Base-by-base conservation (phyloP, 2,888 invertebrate genomes). In the Folsomia manolachei region DNA sequence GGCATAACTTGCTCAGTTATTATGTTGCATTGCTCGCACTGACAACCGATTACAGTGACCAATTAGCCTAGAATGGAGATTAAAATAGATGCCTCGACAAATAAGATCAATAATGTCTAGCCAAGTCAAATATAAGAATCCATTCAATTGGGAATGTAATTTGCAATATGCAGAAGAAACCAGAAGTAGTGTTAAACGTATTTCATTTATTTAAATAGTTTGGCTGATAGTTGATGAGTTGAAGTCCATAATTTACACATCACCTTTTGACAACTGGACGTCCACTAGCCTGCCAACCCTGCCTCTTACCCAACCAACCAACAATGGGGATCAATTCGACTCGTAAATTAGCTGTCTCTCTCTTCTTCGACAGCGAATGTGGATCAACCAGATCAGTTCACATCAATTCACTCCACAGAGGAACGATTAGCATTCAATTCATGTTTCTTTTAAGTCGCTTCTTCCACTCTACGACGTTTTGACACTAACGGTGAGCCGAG, bases 201-300 rank as follows among this genome's bases (percentile, higher is more conserved):
- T 51, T 51, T 51, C 9, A 18, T 9, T 11, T 9, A 51, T 11
- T 18, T 11, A 51, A 51, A 9, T 51, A 51, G 51, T 51, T 56
- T 18, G 19, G 21, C 56, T 56, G 18, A 51, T 18, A 11, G 51
- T 21, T 56, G 56, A 56, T 19, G 56, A 19, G 56, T 21, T n/a
- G 7, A 7, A 56, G 18, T 21, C 56, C 56, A 56, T 56, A 56
- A 56, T 56, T 56, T 56, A 56, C 56, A 56, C 56, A 56, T 56
- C 56, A 56, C 56, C 7, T 19, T 56, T 56, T 56, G 56, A 56
- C 56, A 56, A 56, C 56, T 56, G 56, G 56, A 56, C 21, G 56
- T 18, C 39, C 39, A 39, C 39, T 39, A n/a, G n/a, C n/a, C n/a
- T n/a, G n/a, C n/a, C n/a, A n/a, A n/a, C n/a, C n/a, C n/a, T n/a